Evolutionary conservation across 2,113 vertebrate genomes (phyloP), one percentile per base, ranked within the genome.

Genomic region (Sitta europaea): DNA sequence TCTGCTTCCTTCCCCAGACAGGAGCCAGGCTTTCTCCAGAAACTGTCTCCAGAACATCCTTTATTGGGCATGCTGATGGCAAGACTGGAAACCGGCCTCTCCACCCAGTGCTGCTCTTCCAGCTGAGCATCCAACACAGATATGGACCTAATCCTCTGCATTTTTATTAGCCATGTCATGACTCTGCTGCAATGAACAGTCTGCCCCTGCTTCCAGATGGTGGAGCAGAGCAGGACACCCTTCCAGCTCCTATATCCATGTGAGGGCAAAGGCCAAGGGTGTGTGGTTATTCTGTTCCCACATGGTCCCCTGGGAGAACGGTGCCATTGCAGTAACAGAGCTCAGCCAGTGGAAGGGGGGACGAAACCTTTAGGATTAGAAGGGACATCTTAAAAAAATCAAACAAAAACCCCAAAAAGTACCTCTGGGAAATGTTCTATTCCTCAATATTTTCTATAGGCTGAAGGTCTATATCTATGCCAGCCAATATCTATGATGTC

Each of bases 381-480:
- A 47, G 12, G 9, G 14, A 12, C 11, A 48, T 47, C 24, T 71
- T 9, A 43, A 53, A 83, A 55, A 40, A 31, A 15, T 9, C 1
- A 19, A 68, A 54, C 4, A 36, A 38, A 48, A 36, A 0, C 1
- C 0, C 2, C 2, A 0, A 1, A 11, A 85, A 76, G 2, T 2
- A 5, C 42, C 23, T 66, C 15, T 47, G 29, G 14, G 18, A 73
- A 66, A 25, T 17, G 4, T 58, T 71, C 27, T 67, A 42, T 73
- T 21, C 42, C 38, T 88, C 19, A 45, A 14, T 4, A 14, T 48
- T 67, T 78, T 65, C 23, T 25, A 11, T 11, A 21, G 43, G 21
- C 45, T 74, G 40, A 59, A 88, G 25, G 6, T 58, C 21, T n/a
- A n/a, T n/a, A n/a, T n/a, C n/a, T n/a, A n/a, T n/a, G n/a, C n/a